Percentiles rank a stretch among this genome's conserved stretches.
Evolutionary conservation across 2,888 invertebrate species (phyloP).

Genomic region (Deroplatys truncata): DNA sequence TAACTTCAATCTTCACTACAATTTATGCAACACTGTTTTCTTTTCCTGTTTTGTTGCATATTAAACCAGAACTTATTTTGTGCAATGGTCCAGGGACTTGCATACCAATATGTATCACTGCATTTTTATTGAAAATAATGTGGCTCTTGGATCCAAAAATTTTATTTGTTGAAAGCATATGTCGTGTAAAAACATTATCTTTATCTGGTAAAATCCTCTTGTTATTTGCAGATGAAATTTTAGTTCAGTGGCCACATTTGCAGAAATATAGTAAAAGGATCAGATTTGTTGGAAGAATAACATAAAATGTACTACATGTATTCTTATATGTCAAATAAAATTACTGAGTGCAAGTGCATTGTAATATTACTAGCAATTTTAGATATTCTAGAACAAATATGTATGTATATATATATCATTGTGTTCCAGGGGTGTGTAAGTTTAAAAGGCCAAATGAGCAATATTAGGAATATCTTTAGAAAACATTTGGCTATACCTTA

Average conservation of each 20-base stretch:
- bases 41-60: slow-evolving; percentile 62
- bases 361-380: too few relatives aligned
- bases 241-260: slow-evolving; percentile 91
- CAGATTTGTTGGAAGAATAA: slow-evolving; percentile 71
- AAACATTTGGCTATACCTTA: too few relatives aligned
- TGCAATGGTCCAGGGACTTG: slow-evolving; percentile 98
- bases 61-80: slow-evolving; percentile 75
- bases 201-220: slow-evolving; percentile 83
- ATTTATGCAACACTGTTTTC: slow-evolving; percentile 64
- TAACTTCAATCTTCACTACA: slow-evolving; percentile 75
- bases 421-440: too few relatives aligned
- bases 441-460: too few relatives aligned
- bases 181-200: slow-evolving; percentile 85
- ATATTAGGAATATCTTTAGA: too few relatives aligned
- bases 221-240: slow-evolving; percentile 75
- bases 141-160: slow-evolving; percentile 66
- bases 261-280: slow-evolving; percentile 61
- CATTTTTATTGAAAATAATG: slow-evolving; percentile 66
- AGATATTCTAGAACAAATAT: too few relatives aligned
- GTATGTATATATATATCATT: too few relatives aligned
- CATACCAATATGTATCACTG: slow-evolving; percentile 80
- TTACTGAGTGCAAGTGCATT: neutral
- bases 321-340: neutral
- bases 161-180: slow-evolving; percentile 92
- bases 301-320: neutral